Evolutionary conservation across 2,888 invertebrate genomes (phyloP), one percentile per base, ranked within the genome.

Genomic region (Neria commutata): DNA sequence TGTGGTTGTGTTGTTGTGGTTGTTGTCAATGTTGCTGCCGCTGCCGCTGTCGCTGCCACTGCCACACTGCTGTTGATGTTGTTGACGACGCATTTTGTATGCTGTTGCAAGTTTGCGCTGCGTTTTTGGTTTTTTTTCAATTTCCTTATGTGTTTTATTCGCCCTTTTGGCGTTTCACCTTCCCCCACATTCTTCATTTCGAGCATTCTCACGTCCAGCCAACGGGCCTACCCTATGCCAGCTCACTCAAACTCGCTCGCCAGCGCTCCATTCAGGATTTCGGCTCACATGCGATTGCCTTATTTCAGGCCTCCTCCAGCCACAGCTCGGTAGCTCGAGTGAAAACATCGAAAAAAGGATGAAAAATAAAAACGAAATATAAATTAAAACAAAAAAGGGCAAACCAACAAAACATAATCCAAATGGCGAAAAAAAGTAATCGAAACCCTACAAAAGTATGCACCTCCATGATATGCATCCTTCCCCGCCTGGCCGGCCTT

Each of bases 391-490:
- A 54, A 57, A 77, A 64, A 61, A 26, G 11, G 42, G 42, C 42
- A 48, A 53, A 45, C 61, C 66, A 69, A 67, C 69, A 72, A 71
- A 74, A 66, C 70, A 73, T 74, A 74, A 75, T 71, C 71, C 76
- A 76, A 75, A 75, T 71, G 69, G 65, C 65, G 59, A 58, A 46
- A 53, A n/a, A 56, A 53, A 56, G 69, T 69, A 68, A 65, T 75
- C 67, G 67, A 78, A 78, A 71, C 76, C 74, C 74, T 75, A 75
- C 67, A 76, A 77, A 76, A 69, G 65, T 68, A 64, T 71, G 67
- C 62, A 64, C 61, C 63, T 65, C 60, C 60, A 53, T 63, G 65
- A n/a, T 56, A 63, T 65, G 63, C 54, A 52, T n/a, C 62, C 57
- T 62, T 62, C 54, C 60, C 57, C 51, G 53, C 60, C 57, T 54